Evolutionary conservation across 2,113 vertebrate genomes (phyloP).

Genomic region (Epinephelus cyanopodus): DNA sequence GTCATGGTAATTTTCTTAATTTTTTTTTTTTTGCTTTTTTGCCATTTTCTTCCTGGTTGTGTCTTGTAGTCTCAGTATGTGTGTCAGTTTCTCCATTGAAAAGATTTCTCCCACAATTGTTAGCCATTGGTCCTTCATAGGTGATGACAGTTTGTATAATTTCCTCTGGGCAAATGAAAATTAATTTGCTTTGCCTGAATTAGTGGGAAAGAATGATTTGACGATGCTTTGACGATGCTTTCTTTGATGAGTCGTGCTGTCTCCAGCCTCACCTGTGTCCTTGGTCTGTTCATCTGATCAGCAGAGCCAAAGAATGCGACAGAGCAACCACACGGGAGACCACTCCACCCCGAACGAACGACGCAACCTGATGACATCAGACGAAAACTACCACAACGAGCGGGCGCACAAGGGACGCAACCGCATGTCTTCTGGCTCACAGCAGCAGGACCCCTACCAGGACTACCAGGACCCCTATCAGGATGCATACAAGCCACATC

Average conservation of each 20-base stretch:
- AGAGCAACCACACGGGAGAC: conserved; percentile 92
- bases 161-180: not conserved
- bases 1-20: too few species aligned
- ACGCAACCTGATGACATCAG: conserved; percentile 92
- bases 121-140: too few species aligned
- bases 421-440: conserved; percentile 94
- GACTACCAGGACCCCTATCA: conserved; percentile 92
- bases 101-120: too few species aligned
- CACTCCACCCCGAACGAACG: conserved; percentile 92
- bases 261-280: not conserved
- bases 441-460: conserved; percentile 96
- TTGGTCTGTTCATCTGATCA: conserved; percentile 24
- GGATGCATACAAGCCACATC: conserved; percentile 95
- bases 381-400: conserved; percentile 96
- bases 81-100: too few species aligned
- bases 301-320: conserved; percentile 93
- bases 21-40: not conserved
- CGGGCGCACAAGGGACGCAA: conserved; percentile 96
- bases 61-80: too few species aligned
- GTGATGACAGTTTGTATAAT: not conserved
- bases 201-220: not conserved
- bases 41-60: too few species aligned
- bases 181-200: not conserved
- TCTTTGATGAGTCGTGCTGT: not conserved
- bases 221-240: not conserved